These are phyloP conservation scores for Oostethus manadensis DNA, from an alignment of 2,113 vertebrate species.

Conservation along the genomic window DNA sequence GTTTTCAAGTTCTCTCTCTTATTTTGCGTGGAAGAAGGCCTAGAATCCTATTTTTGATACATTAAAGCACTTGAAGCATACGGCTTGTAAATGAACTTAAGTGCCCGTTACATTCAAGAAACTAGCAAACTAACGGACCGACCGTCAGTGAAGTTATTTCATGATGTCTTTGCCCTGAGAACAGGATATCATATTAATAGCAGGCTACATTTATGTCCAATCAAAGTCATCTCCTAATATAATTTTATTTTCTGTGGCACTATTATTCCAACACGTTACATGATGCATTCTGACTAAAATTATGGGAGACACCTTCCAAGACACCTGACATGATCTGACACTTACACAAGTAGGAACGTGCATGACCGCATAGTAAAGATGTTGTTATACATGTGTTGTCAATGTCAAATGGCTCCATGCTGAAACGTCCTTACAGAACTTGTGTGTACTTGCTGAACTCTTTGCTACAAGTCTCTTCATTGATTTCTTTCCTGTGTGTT, in stretches of 20 bases:
- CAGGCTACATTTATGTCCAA: neutral
- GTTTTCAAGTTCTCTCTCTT: neutral
- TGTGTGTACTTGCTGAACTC: slow-evolving; percentile 7
- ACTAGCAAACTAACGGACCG: neutral
- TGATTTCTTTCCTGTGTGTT: slow-evolving; percentile 34
- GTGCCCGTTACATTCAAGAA: neutral
- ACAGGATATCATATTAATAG: neutral
- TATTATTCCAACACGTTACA: slow-evolving; percentile 7
- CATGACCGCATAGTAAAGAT: too few relatives aligned
- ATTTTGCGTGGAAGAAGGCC: neutral
- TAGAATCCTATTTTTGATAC: neutral
- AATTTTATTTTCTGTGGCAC: neutral
- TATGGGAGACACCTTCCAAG: too few relatives aligned
- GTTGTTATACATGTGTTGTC: neutral
- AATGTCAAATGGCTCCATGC: slow-evolving; percentile 1
- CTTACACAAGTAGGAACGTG: too few relatives aligned
- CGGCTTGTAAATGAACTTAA: neutral
- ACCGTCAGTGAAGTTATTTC: neutral
- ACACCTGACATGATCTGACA: too few relatives aligned
- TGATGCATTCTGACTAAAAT: too few relatives aligned
- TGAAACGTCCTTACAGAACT: neutral
- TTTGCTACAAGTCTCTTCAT: slow-evolving; percentile 13
- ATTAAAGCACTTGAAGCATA: neutral
- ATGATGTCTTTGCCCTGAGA: neutral
- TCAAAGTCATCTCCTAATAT: neutral